A percentile compares a stretch with the other conserved stretches of the same genome.
phyloP scores from a whole-genome alignment of 2,888 invertebrate genomes.

The Drosophila prostipennis region DNA sequence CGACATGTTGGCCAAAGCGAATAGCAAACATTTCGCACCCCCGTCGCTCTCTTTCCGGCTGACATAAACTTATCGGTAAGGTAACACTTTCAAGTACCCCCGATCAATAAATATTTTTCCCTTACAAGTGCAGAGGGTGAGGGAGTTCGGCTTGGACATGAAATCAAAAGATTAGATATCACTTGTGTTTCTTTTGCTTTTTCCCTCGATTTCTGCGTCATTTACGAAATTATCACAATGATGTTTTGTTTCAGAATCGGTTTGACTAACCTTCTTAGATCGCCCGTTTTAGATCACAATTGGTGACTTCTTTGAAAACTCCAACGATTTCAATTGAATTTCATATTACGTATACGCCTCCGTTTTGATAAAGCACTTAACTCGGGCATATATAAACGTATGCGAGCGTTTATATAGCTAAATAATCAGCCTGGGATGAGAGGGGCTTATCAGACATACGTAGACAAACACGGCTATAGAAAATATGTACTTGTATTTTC shows the following conservation, averaged over 20 bases:
- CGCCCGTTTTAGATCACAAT: not conserved
- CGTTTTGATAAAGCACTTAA: slow-evolving; percentile 35
- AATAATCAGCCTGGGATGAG: slow-evolving; percentile 34
- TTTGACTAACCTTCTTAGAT: slow-evolving; percentile 31
- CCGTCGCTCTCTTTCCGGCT: slow-evolving; percentile 11
- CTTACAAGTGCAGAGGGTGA: slow-evolving; percentile 22
- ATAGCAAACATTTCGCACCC: slow-evolving; percentile 23
- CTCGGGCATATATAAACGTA: slow-evolving; percentile 32
- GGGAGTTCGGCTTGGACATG: slow-evolving; percentile 38
- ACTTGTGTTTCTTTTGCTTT: slow-evolving; percentile 19
- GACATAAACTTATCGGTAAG: slow-evolving; percentile 36
- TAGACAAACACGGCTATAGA: slow-evolving; percentile 7
- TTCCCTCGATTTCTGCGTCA: slow-evolving; percentile 65
- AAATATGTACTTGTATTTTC: not conserved
- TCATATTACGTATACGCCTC: slow-evolving; percentile 67
- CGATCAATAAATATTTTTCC: slow-evolving; percentile 48
- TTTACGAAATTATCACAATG: slow-evolving; percentile 70
- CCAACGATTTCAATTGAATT: slow-evolving; percentile 30
- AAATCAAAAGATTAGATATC: slow-evolving; percentile 50
- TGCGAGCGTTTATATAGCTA: slow-evolving; percentile 4
- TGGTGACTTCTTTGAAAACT: slow-evolving; percentile 23
- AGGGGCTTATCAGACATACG: slow-evolving; percentile 27
- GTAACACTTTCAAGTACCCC: slow-evolving; percentile 27
- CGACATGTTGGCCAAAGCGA: slow-evolving; percentile 39
- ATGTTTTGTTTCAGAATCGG: slow-evolving; percentile 30